Conservation (phyloP, 1,140 invertebrate genomes). For the Drosophila arizonae region DNA sequence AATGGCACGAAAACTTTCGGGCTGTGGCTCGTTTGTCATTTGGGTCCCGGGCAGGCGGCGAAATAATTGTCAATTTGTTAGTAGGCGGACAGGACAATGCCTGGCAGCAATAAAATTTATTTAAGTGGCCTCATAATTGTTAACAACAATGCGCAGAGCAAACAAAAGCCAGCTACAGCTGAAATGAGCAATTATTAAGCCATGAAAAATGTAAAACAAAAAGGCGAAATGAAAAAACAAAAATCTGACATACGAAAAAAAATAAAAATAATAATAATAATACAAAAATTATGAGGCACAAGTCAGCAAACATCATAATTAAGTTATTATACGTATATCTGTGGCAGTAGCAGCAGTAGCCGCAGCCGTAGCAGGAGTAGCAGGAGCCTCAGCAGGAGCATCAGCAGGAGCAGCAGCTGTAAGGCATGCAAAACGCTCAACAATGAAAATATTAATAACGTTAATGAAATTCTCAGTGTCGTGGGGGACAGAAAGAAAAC, state of each 20-base stretch:
- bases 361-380: too few relatives aligned
- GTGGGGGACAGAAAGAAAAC: constrained; percentile 11
- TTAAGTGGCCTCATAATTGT: constrained; percentile 76
- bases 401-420: neutral
- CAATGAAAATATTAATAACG: constrained; percentile 74
- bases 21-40: constrained; percentile 63
- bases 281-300: constrained; percentile 23
- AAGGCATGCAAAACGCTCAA: constrained; percentile 60
- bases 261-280: constrained; percentile 9
- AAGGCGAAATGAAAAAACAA: constrained; percentile 24
- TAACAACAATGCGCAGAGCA: constrained; percentile 55
- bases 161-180: constrained; percentile 69
- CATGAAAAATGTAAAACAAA: constrained; percentile 67
- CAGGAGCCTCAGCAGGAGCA: too few relatives aligned
- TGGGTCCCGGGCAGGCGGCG: constrained; percentile 34
- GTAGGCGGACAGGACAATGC: constrained; percentile 46
- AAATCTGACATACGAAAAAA: neutral
- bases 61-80: constrained; percentile 73
- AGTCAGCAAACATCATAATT: constrained; percentile 63
- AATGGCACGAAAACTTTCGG: constrained; percentile 67
- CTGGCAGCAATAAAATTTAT: constrained; percentile 72
- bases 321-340: constrained; percentile 52
- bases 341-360: constrained; percentile 2
- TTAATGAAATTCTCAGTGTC: constrained; percentile 70
- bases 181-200: constrained; percentile 76